Evolutionary conservation across 1,140 invertebrate genomes (phyloP).

Genomic region (Brachionus rotundiformis): DNA sequence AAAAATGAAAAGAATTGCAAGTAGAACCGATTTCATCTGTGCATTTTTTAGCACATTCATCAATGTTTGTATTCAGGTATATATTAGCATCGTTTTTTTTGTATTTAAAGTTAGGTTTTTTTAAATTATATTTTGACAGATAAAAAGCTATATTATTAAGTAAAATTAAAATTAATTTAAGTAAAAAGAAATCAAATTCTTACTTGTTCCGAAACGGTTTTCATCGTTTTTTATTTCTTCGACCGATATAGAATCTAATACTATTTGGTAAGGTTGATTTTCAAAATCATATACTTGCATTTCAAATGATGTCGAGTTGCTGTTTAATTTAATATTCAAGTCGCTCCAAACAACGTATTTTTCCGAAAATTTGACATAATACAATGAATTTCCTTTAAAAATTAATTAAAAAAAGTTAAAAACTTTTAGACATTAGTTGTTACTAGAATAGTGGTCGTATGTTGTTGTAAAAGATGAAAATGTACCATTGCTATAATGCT

Average conservation of each 20-base stretch:
- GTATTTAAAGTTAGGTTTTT: slow-evolving; percentile 39
- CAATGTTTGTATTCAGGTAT: not conserved
- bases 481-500: slow-evolving; percentile 31
- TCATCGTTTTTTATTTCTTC: slow-evolving; percentile 28
- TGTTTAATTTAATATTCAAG: not conserved
- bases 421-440: not conserved
- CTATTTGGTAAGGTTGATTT: not conserved
- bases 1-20: slow-evolving; percentile 36
- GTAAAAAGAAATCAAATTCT: not conserved
- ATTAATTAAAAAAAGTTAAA: no score
- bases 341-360: slow-evolving; percentile 26
- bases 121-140: slow-evolving; percentile 42
- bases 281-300: not conserved
- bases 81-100: not conserved
- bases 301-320: not conserved
- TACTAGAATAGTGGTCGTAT: slow-evolving; percentile 41
- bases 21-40: slow-evolving; percentile 23
- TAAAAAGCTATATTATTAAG: not conserved
- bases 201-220: slow-evolving; percentile 38
- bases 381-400: slow-evolving; percentile 29
- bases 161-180: not conserved
- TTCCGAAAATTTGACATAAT: slow-evolving; percentile 13
- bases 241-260: not conserved
- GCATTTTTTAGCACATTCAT: slow-evolving; percentile 49
- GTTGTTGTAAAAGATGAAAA: not conserved